Evolutionary conservation across 2,113 vertebrate genomes (phyloP).

Genomic region (Heterochromis multidens): DNA sequence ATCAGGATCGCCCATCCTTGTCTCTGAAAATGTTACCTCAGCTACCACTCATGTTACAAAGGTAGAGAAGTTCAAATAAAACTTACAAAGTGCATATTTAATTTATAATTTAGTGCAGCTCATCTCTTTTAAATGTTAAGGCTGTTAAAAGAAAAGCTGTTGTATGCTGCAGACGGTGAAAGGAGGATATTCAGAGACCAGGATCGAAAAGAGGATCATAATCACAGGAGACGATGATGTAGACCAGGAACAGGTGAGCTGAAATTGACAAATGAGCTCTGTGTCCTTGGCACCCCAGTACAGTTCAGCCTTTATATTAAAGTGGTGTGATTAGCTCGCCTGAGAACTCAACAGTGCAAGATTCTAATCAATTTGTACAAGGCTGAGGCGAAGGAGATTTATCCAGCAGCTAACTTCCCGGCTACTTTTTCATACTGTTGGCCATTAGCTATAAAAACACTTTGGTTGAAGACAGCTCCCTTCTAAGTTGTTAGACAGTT

Average conservation of each 20-base stretch:
- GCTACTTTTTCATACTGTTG: not conserved
- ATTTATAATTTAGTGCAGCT: not conserved
- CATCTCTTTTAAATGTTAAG: not conserved
- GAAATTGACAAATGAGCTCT: not conserved
- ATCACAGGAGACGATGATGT: conserved; percentile 98
- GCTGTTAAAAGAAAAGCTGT: not conserved
- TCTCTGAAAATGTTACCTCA: conserved; percentile 94
- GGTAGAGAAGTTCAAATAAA: conserved; percentile 70
- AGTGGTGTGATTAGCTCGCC: not conserved
- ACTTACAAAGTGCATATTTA: not conserved
- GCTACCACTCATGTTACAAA: conserved; percentile 97
- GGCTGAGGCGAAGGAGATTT: not conserved
- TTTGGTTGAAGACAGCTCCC: not conserved
- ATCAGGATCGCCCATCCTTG: conserved; percentile 70
- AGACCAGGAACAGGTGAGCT: conserved; percentile 95
- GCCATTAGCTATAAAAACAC: not conserved
- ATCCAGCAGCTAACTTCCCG: not conserved
- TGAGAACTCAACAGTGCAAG: not conserved
- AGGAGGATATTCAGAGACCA: conserved; percentile 97
- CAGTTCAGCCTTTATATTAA: not conserved
- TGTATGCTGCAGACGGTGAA: conserved; percentile 89
- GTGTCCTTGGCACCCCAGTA: not conserved
- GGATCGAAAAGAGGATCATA: conserved; percentile 99
- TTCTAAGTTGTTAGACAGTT: not conserved
- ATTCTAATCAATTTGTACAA: not conserved